phyloP scores from a whole-genome alignment of 2,113 vertebrate species.

The human (Homo sapiens) region DNA sequence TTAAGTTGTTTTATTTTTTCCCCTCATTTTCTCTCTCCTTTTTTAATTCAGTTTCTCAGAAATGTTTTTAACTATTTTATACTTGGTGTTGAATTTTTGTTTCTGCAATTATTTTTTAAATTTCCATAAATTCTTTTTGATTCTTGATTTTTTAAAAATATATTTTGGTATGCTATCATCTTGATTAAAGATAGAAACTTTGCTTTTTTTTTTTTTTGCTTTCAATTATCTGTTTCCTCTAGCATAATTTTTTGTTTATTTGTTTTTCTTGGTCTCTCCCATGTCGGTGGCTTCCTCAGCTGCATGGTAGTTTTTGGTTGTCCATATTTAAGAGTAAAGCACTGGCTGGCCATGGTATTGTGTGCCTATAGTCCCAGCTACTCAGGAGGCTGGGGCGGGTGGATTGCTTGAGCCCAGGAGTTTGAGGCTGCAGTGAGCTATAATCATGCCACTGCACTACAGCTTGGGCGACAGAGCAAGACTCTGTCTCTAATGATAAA shows the following conservation, averaged over 20 bases:
- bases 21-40: not conserved
- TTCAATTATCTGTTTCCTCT: not conserved
- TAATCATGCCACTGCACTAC: no score
- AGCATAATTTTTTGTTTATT: not conserved
- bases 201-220: not conserved
- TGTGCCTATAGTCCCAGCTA: no score
- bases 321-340: not conserved
- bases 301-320: not conserved
- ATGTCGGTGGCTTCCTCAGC: constrained; percentile 4
- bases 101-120: not conserved
- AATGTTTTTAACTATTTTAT: not conserved
- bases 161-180: not conserved
- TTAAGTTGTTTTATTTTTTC: not conserved
- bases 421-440: no score
- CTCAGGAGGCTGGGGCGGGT: no score
- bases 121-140: not conserved
- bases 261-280: not conserved
- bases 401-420: no score
- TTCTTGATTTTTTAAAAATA: not conserved
- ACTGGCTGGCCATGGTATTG: no score
- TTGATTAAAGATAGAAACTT: not conserved
- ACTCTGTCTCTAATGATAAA: no score
- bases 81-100: constrained; percentile 1
- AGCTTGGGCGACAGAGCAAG: no score
- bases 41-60: constrained; percentile 9